These are phyloP conservation scores for Manis pentadactyla DNA, from an alignment of 2,797 vertebrate species.

Conservation along the genomic window DNA sequence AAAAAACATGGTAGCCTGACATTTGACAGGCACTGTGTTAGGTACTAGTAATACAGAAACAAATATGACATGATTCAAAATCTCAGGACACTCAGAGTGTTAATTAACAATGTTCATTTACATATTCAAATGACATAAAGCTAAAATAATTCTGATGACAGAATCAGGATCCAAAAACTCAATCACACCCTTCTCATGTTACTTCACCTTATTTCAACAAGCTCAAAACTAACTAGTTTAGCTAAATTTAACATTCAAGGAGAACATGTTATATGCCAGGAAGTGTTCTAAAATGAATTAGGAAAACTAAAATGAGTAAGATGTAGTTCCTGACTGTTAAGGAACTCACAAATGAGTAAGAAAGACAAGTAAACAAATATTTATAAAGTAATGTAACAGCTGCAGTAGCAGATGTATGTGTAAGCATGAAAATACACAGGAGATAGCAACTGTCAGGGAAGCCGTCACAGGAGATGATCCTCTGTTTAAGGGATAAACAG, in stretches of 20 bases:
- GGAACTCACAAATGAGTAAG: slow-evolving; percentile 13
- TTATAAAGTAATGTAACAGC: not conserved
- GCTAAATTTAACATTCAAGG: slow-evolving; percentile 42
- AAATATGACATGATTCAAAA: not conserved
- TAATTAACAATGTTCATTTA: slow-evolving; percentile 18
- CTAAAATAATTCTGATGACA: slow-evolving; percentile 39
- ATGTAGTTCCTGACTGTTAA: slow-evolving; percentile 2
- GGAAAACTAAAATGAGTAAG: not conserved
- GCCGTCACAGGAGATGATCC: not conserved
- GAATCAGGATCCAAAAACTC: slow-evolving; percentile 5
- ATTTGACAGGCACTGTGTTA: not conserved
- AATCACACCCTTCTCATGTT: not conserved
- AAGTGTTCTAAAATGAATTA: not conserved
- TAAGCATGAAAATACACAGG: not conserved
- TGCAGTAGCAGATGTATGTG: not conserved
- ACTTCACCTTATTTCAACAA: slow-evolving; percentile 39
- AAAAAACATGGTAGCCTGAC: not conserved
- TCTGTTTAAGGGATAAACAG: not conserved
- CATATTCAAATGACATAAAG: not conserved
- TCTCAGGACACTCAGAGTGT: not conserved
- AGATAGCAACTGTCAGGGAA: not conserved
- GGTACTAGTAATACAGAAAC: not conserved
- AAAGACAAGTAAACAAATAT: slow-evolving; percentile 22
- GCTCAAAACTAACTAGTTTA: slow-evolving; percentile 26
- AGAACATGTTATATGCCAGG: not conserved